These are phyloP conservation scores for Hoplodrina blanda DNA, from an alignment of 2,888 invertebrate species.

Conservation along the genomic window DNA sequence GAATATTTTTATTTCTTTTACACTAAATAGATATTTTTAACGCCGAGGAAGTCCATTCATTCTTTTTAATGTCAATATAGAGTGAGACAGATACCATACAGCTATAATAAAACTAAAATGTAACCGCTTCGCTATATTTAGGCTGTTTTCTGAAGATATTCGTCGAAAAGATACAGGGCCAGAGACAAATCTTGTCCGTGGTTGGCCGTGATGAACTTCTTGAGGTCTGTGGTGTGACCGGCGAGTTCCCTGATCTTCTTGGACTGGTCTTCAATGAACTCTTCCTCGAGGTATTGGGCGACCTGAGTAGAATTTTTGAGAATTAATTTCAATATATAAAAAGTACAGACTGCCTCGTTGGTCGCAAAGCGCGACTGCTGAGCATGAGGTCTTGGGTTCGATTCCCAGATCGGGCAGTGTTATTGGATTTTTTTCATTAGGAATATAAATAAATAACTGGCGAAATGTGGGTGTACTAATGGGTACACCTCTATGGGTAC, in stretches of 20 bases:
- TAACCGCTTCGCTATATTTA: conserved; percentile 64
- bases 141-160: conserved; percentile 88
- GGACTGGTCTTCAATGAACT: conserved; percentile 93
- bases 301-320: conserved; percentile 79
- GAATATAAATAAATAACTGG: no score
- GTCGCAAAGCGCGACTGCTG: no score
- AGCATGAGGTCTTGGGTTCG: no score
- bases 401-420: no score
- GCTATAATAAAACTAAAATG: conserved; percentile 26
- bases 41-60: neutral
- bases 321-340: neutral
- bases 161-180: conserved; percentile 94
- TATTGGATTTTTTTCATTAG: no score
- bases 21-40: conserved; percentile 23
- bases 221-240: conserved; percentile 94
- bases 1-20: neutral
- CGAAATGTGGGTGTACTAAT: no score
- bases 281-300: conserved; percentile 94
- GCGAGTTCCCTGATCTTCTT: conserved; percentile 93
- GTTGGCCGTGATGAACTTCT: conserved; percentile 90
- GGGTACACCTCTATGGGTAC: no score
- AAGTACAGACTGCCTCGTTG: no score
- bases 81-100: conserved; percentile 37
- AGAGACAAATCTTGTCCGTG: conserved; percentile 91
- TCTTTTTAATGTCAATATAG: neutral